Conservation (phyloP, 2,888 invertebrate genomes). For the Calameuta pallipes region DNA sequence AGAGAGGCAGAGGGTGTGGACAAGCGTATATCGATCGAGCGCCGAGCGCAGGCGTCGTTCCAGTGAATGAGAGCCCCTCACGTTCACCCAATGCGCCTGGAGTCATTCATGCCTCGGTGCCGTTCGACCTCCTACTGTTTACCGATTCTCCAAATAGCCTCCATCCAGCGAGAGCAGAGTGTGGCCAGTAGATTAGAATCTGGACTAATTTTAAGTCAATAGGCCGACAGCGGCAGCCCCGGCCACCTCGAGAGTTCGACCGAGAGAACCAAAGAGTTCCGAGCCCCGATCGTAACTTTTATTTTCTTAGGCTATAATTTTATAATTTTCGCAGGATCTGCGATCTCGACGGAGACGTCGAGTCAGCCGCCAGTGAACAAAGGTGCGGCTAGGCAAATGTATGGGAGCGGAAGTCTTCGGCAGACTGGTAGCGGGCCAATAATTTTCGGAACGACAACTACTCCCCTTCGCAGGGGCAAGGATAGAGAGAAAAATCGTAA, state of each 20-base stretch:
- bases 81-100: slow-evolving; percentile 35
- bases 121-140: background rate
- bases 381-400: slow-evolving; percentile 71
- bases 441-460: slow-evolving; percentile 38
- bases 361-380: slow-evolving; percentile 69
- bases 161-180: too few species aligned
- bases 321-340: slow-evolving; percentile 2
- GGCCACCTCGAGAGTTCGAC: background rate
- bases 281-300: background rate
- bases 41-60: slow-evolving; percentile 46
- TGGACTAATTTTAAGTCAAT: too few species aligned
- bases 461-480: slow-evolving; percentile 30
- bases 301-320: background rate
- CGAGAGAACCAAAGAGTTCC: background rate
- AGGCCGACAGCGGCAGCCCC: too few species aligned
- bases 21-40: slow-evolving; percentile 49
- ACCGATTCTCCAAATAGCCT: too few species aligned
- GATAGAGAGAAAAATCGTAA: slow-evolving; percentile 39
- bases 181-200: too few species aligned
- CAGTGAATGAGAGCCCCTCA: slow-evolving; percentile 55
- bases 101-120: slow-evolving; percentile 1
- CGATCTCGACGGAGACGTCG: slow-evolving; percentile 46
- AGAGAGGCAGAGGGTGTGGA: slow-evolving; percentile 23
- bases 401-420: slow-evolving; percentile 70
- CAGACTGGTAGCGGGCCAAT: slow-evolving; percentile 65